Evolutionary conservation across 1,140 invertebrate species (phyloP).

Genomic region (Stegodyphus dumicola): DNA sequence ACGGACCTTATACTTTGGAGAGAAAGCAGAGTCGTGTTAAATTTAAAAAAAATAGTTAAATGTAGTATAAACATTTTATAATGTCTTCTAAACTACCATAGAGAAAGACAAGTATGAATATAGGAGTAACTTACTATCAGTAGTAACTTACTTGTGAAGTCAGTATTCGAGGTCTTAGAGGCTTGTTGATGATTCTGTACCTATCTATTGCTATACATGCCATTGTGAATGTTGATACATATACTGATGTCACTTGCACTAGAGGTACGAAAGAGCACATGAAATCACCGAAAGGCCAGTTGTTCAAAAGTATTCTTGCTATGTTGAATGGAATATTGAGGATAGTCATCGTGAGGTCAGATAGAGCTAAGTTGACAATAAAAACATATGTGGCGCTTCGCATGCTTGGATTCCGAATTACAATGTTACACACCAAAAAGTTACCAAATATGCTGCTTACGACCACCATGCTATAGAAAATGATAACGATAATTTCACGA

Average conservation of each 20-base stretch:
- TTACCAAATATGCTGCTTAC: constrained; percentile 68
- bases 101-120: no score
- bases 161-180: constrained; percentile 69
- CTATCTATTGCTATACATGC: constrained; percentile 72
- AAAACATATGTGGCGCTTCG: constrained; percentile 85
- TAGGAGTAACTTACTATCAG: background rate
- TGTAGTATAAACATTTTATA: no score
- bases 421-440: constrained; percentile 66
- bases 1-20: no score
- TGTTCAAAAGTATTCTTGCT: constrained; percentile 64
- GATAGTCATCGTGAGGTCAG: constrained; percentile 85
- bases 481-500: constrained; percentile 35
- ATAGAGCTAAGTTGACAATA: constrained; percentile 85
- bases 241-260: constrained; percentile 71
- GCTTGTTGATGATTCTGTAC: constrained; percentile 71
- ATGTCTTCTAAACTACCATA: no score
- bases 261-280: constrained; percentile 72
- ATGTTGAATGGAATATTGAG: constrained; percentile 84
- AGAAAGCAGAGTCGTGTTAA: no score
- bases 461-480: constrained; percentile 67
- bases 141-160: constrained; percentile 42
- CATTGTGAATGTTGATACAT: constrained; percentile 73
- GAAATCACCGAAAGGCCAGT: constrained; percentile 70
- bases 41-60: no score
- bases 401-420: constrained; percentile 66